Base-by-base conservation (phyloP, 2,888 invertebrate genomes). In the Adelognathus sp. region DNA sequence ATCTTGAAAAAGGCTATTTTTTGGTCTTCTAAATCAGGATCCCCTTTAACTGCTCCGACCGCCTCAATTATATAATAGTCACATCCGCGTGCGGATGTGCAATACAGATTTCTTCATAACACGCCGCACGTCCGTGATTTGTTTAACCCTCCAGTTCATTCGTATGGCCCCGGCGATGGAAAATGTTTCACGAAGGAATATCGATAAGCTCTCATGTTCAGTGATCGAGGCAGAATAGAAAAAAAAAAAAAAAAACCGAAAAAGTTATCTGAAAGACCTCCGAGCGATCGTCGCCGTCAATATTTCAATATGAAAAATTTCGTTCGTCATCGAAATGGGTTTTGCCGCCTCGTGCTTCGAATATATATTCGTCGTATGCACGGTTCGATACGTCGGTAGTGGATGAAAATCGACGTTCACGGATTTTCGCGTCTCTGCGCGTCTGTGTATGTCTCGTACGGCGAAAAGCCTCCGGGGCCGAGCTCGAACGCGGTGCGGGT, bases 321-420 rank as follows among this genome's bases (percentile, higher is more conserved):
- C 63, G 24, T 50, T 56, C 46, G 46, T 36, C 50, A 56, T 36
- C 50, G n/a, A 56, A 76, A 76, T 70, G 46, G 18, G 31, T 29
- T 54, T 56, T 58, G 36, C 27, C 21, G 2, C 29, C 27, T 29
- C 52, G 29, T 71, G 31, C 33, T 7, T 14, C 14, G 61, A 39
- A 50, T 54, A 16, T 9, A 61, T 66, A 71, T 71, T 50, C n/a
- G n/a, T 24, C 66, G 54, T 14, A 71, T 46, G 27, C 31, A 44
- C 36, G 27, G 44, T n/a, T 18, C 6, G 44, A 56, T 41, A 56
- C 39, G 39, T 39, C 63, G 52, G n/a, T n/a, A 52, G 67, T 69
- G 66, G 60, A 72, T 67, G 77, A 73, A 73, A 77, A 73, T 72
- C 67, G 63, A 69, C 67, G 58, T 73, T 69, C 46, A 39, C 67